A percentile compares a stretch with the other conserved stretches of the same genome.
Evolutionary conservation across 2,888 invertebrate species (phyloP).

Genomic region (Orthosia cruda): DNA sequence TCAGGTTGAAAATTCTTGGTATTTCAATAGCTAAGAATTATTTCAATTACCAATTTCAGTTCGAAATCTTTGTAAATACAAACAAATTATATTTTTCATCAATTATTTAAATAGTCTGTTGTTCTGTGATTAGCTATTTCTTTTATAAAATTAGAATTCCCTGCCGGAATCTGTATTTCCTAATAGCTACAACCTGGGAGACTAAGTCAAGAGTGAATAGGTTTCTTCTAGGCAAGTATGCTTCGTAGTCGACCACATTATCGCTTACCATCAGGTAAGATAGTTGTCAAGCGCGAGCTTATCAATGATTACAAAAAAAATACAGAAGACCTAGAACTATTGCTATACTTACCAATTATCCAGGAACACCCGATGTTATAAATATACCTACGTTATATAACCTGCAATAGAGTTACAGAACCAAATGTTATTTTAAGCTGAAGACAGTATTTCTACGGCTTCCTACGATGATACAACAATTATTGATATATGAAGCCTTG

Average conservation of each 20-base stretch:
- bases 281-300: too few species aligned
- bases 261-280: too few species aligned
- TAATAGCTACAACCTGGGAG: too few species aligned
- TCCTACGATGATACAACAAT: slow-evolving; percentile 10
- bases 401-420: not conserved
- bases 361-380: not conserved
- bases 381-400: not conserved
- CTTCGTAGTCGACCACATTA: too few species aligned
- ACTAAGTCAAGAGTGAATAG: too few species aligned
- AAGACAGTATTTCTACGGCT: slow-evolving; percentile 13
- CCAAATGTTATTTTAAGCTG: not conserved
- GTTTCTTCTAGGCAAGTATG: too few species aligned
- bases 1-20: not conserved
- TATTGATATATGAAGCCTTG: slow-evolving; percentile 50
- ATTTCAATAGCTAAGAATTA: not conserved
- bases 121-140: not conserved
- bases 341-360: not conserved
- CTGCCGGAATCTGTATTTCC: too few species aligned
- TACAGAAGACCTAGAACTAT: not conserved
- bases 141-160: not conserved
- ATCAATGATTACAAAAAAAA: too few species aligned
- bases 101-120: not conserved
- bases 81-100: not conserved
- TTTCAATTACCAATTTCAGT: not conserved
- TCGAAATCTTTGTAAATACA: not conserved